Evolutionary conservation across 37 sponge, comb jelly and placozoan species (phyloP).

Genomic region (Dysidea cf. avara): DNA sequence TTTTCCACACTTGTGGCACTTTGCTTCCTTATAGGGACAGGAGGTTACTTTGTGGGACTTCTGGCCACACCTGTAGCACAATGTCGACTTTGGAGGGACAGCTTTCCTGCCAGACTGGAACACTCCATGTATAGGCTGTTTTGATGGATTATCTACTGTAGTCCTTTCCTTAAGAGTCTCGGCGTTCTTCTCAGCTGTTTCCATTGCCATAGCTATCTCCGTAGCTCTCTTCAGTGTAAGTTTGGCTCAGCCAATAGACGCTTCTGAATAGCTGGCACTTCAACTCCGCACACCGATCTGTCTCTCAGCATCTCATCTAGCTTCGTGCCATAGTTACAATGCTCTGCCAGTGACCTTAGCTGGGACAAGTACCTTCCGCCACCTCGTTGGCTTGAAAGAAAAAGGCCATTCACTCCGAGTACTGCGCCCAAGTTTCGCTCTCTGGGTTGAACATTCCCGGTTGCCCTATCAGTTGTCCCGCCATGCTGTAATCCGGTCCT

Average conservation of each 20-base stretch:
- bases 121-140: too few species aligned
- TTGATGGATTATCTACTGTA: not conserved
- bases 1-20: conserved; percentile 24
- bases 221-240: not conserved
- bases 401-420: too few species aligned
- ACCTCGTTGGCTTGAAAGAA: too few species aligned
- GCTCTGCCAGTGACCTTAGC: conserved; percentile 6
- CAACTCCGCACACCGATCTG: not conserved
- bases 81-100: not conserved
- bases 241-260: not conserved
- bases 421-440: too few species aligned
- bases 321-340: not conserved
- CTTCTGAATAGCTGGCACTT: not conserved
- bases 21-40: conserved; percentile 11
- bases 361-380: not conserved
- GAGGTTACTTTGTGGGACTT: not conserved
- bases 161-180: not conserved
- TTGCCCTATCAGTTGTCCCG: too few species aligned
- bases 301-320: conserved; percentile 11
- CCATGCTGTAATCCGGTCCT: too few species aligned
- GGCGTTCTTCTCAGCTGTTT: conserved; percentile 11
- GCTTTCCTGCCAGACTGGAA: too few species aligned
- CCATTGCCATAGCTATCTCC: conserved; percentile 6
- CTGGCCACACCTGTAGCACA: conserved; percentile 14
- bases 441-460: too few species aligned